Conservation (phyloP, 1,140 invertebrate species). For the Thaumetopoea pityocampa region DNA sequence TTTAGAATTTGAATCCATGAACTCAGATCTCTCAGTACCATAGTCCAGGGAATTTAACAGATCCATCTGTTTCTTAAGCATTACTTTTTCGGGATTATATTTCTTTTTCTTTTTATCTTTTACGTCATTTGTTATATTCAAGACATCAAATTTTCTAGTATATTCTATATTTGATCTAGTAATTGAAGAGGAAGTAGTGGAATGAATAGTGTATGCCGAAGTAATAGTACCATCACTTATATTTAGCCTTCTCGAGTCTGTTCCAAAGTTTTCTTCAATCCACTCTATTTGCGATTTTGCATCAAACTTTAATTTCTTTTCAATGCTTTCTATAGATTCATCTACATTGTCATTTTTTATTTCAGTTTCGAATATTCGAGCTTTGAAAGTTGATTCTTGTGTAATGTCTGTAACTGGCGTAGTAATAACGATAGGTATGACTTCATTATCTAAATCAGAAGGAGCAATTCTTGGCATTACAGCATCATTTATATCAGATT, state of each 20-base stretch:
- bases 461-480: no score
- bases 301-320: neutral
- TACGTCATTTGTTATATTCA: conserved; percentile 33
- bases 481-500: neutral
- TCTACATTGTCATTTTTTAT: no score
- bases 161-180: no score
- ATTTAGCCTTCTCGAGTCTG: no score
- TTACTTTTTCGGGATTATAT: conserved; percentile 20
- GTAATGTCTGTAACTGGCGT: no score
- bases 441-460: no score
- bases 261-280: conserved; percentile 38
- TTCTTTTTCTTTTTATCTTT: conserved; percentile 18
- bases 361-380: neutral
- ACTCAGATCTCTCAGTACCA: conserved; percentile 30
- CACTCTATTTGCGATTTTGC: conserved; percentile 34
- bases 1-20: conserved; percentile 35
- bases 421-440: no score
- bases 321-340: neutral
- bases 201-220: no score
- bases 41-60: conserved; percentile 48
- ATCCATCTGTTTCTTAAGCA: conserved; percentile 35
- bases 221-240: no score
- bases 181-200: no score
- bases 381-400: no score
- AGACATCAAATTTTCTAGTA: conserved; percentile 26